phyloP scores from a whole-genome alignment of 2,113 vertebrate genomes.

The Corythornis cristatus region DNA sequence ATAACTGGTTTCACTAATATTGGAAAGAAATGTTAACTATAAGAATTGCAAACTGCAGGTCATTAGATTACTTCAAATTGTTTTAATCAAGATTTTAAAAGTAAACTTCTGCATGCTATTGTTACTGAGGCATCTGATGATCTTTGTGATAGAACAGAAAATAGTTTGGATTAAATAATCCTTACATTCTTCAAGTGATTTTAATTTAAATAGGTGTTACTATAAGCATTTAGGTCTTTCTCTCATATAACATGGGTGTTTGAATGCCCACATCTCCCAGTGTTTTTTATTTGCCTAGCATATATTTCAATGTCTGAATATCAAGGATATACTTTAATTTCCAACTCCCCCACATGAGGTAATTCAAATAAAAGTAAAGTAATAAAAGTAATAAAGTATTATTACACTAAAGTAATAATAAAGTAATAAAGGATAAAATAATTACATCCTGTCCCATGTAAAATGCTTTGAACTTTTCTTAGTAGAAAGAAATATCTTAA shows the following conservation, averaged over 20 bases:
- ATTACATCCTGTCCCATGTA: not conserved
- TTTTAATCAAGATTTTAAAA: not conserved
- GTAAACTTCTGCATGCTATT: not conserved
- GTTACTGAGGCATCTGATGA: not conserved
- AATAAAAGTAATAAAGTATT: too few relatives aligned
- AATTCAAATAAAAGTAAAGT: not conserved
- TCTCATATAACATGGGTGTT: not conserved
- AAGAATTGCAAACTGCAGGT: not conserved
- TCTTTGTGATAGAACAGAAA: not conserved
- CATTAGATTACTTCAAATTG: not conserved
- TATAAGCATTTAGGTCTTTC: not conserved
- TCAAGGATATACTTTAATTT: not conserved
- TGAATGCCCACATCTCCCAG: not conserved
- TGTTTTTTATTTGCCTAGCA: not conserved
- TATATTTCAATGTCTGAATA: not conserved
- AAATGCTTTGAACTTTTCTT: not conserved
- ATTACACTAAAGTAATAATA: too few relatives aligned
- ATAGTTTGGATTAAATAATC: not conserved
- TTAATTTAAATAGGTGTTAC: not conserved
- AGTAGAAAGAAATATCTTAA: not conserved
- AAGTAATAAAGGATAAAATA: not conserved
- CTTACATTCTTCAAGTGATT: not conserved
- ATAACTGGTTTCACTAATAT: not conserved
- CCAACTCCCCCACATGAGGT: not conserved
- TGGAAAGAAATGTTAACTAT: not conserved